Percentiles rank a stretch among this genome's conserved stretches.
Evolutionary conservation across 1,140 invertebrate genomes (phyloP).

Genomic region (Homalodisca vitripennis): DNA sequence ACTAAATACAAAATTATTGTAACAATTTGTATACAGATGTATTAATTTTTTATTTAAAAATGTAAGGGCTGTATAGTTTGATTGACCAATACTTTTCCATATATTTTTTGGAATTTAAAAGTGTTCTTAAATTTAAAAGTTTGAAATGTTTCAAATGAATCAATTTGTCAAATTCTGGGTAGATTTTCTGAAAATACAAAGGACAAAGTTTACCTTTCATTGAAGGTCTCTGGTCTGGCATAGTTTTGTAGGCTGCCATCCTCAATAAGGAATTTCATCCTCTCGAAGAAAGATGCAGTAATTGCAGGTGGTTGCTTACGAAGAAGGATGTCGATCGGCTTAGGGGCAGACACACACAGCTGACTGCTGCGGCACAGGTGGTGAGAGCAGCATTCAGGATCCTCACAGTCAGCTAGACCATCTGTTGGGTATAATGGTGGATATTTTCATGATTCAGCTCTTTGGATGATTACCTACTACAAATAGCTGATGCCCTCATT

Average conservation of each 20-base stretch:
- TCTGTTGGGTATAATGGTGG: too few species aligned
- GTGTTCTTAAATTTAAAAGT: neutral
- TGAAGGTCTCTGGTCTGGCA: conserved; percentile 90
- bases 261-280: conserved; percentile 97
- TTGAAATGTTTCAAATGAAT: too few species aligned
- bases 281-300: conserved; percentile 96
- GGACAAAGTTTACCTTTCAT: conserved; percentile 82
- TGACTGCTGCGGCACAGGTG: conserved; percentile 78
- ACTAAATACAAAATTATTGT: too few species aligned
- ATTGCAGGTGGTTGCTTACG: conserved; percentile 93
- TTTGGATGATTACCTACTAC: too few species aligned
- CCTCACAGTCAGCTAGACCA: conserved; percentile 94
- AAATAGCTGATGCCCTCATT: too few species aligned
- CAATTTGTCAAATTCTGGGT: neutral
- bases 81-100: neutral
- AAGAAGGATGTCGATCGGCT: conserved; percentile 91
- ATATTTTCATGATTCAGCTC: too few species aligned
- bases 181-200: too few species aligned
- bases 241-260: conserved; percentile 97
- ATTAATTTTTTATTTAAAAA: too few species aligned
- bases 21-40: too few species aligned
- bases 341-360: conserved; percentile 87
- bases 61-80: neutral
- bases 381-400: conserved; percentile 93
- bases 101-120: neutral